Conservation (phyloP, 2,888 invertebrate genomes). For the Caenorhabditis macrosperma region DNA sequence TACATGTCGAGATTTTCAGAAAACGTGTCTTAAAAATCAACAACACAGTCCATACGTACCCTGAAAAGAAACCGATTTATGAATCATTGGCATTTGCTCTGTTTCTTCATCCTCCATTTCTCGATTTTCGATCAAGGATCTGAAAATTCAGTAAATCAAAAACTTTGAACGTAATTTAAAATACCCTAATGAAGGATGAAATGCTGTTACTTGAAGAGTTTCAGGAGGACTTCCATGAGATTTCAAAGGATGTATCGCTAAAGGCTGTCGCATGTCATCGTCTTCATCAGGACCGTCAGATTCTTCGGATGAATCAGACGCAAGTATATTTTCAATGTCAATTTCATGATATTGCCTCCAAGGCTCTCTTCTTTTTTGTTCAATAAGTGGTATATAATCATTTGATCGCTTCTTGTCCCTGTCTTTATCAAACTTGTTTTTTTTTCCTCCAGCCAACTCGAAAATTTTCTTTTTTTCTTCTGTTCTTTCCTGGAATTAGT, state of each 20-base stretch:
- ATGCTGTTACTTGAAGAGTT: slow-evolving; percentile 61
- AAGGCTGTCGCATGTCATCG: slow-evolving; percentile 51
- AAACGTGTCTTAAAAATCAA: neutral
- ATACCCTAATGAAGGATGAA: slow-evolving; percentile 67
- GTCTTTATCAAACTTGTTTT: slow-evolving; percentile 64
- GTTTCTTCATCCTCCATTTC: slow-evolving; percentile 63
- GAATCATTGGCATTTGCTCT: slow-evolving; percentile 44
- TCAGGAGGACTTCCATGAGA: slow-evolving; percentile 48
- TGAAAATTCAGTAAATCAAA: neutral
- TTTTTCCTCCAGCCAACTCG: slow-evolving; percentile 86
- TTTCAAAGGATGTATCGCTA: slow-evolving; percentile 18
- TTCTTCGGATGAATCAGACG: slow-evolving; percentile 65
- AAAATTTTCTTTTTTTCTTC: slow-evolving; percentile 95
- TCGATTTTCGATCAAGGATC: slow-evolving; percentile 55
- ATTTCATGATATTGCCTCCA: slow-evolving; percentile 76
- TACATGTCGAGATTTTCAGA: no score
- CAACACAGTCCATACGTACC: slow-evolving; percentile 13
- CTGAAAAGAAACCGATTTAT: slow-evolving; percentile 57
- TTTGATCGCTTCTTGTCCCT: slow-evolving; percentile 60
- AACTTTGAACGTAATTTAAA: neutral
- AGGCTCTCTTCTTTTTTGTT: slow-evolving; percentile 75
- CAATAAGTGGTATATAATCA: slow-evolving; percentile 73
- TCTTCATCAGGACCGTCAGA: slow-evolving; percentile 59
- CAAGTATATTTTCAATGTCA: slow-evolving; percentile 49
- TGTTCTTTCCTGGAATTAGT: slow-evolving; percentile 86